Percentiles rank a stretch among this genome's conserved stretches.
Conservation (phyloP, 35 echinoderm and acorn worm species). For the Lytechinus variegatus region DNA sequence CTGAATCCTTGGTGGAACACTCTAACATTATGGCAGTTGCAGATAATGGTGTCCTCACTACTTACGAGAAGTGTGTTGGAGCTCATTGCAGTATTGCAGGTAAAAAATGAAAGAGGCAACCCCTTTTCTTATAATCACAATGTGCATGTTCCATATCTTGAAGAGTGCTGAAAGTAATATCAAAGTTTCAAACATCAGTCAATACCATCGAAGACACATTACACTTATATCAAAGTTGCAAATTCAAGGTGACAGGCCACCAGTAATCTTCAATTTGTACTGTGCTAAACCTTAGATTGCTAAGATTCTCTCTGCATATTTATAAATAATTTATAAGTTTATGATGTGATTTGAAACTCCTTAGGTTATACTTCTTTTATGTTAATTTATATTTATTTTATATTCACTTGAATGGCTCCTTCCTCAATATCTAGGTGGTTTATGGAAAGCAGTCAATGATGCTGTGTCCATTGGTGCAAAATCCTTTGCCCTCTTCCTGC, state of each 20-base stretch:
- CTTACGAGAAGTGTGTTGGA: slow-evolving; percentile 80
- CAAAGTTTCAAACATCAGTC: too few relatives aligned
- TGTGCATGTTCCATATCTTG: too few relatives aligned
- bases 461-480: slow-evolving; percentile 74
- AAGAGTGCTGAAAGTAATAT: too few relatives aligned
- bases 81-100: slow-evolving; percentile 88
- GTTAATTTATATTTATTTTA: neutral
- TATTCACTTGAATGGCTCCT: neutral
- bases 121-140: neutral
- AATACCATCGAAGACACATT: too few relatives aligned
- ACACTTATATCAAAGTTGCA: too few relatives aligned
- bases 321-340: too few relatives aligned
- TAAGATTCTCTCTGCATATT: too few relatives aligned
- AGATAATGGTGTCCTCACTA: neutral
- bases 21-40: neutral
- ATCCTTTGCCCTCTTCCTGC: slow-evolving; percentile 86
- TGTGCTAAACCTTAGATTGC: too few relatives aligned
- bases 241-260: too few relatives aligned
- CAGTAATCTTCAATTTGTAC: too few relatives aligned
- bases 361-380: too few relatives aligned
- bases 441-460: slow-evolving; percentile 78
- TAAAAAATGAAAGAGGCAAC: neutral
- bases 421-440: slow-evolving; percentile 61
- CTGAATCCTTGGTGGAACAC: neutral
- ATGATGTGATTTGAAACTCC: too few relatives aligned